phyloP scores from a whole-genome alignment of 2,797 vertebrate genomes.

The Mastacembelus armatus region DNA sequence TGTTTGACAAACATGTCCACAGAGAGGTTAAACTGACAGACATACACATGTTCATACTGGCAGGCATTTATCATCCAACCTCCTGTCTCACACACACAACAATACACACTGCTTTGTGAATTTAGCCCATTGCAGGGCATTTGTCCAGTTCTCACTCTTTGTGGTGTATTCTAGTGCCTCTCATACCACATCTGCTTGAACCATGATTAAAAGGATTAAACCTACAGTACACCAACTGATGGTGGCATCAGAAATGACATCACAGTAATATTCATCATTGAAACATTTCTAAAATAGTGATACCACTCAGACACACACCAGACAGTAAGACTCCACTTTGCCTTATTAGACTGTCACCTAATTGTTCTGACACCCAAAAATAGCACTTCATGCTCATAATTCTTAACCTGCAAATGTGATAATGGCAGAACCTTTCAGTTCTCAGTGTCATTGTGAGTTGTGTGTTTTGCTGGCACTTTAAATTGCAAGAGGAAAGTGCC shows the following conservation, averaged over 20 bases:
- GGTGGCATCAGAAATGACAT: conserved; percentile 20
- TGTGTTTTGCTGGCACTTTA: conserved; percentile 29
- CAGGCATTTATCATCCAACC: conserved; percentile 60
- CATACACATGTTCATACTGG: conserved; percentile 58
- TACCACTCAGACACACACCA: conserved; percentile 10
- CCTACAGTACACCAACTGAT: conserved; percentile 34
- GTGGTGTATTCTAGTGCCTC: conserved; percentile 22
- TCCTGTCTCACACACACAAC: conserved; percentile 11
- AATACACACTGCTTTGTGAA: conserved; percentile 20
- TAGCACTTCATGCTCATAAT: conserved; percentile 29
- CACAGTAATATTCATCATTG: conserved; percentile 2
- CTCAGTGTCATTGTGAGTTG: conserved; percentile 21
- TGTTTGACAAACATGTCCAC: conserved; percentile 48
- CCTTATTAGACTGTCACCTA: not conserved
- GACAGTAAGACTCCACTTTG: conserved; percentile 34
- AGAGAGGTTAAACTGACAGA: conserved; percentile 58
- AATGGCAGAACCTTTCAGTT: conserved; percentile 19
- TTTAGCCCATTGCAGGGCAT: conserved; percentile 49
- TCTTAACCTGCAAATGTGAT: conserved; percentile 11
- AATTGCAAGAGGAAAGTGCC: conserved; percentile 19
- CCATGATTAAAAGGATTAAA: conserved; percentile 56
- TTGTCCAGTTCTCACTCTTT: conserved; percentile 55
- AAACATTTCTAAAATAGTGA: conserved; percentile 22
- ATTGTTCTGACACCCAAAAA: conserved; percentile 40
- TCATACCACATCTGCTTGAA: conserved; percentile 44